Conservation (phyloP, 2,888 invertebrate genomes). For the Drosophila bunnanda region DNA sequence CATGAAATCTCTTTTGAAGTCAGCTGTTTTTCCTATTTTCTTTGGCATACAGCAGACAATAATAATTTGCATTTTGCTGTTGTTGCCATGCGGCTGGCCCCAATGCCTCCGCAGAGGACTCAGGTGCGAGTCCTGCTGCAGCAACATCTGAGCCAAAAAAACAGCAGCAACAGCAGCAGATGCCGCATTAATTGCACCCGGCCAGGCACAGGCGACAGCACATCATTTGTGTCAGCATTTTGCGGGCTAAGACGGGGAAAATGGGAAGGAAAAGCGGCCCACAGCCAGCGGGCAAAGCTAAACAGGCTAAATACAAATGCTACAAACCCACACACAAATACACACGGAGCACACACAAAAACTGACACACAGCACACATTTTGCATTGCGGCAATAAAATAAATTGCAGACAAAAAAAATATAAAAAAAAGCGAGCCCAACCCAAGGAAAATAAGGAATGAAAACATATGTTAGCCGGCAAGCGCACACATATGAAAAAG, state of each 20-base stretch:
- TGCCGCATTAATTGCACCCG: slow-evolving; percentile 56
- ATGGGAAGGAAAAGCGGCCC: slow-evolving; percentile 11
- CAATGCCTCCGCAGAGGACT: slow-evolving; percentile 32
- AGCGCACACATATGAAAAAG: slow-evolving; percentile 28
- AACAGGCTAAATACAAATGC: slow-evolving; percentile 44
- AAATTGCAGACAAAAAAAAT: slow-evolving; percentile 51
- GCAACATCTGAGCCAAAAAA: slow-evolving; percentile 31
- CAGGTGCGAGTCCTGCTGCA: slow-evolving; percentile 39
- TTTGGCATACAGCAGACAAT: neutral
- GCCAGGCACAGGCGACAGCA: slow-evolving; percentile 41
- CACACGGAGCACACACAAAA: slow-evolving; percentile 5
- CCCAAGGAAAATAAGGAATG: slow-evolving; percentile 45
- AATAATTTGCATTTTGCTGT: slow-evolving; percentile 42
- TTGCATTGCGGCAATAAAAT: slow-evolving; percentile 57
- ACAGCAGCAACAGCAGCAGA: slow-evolving; percentile 20
- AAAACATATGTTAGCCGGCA: slow-evolving; percentile 46
- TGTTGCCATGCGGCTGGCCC: slow-evolving; percentile 36
- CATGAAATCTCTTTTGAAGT: neutral
- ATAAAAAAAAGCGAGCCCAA: slow-evolving; percentile 24
- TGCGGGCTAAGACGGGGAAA: slow-evolving; percentile 8
- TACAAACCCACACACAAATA: neutral
- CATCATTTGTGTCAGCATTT: slow-evolving; percentile 53
- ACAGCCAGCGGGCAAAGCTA: slow-evolving; percentile 30
- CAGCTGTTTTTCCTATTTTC: neutral
- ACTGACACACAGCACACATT: slow-evolving; percentile 18